phyloP scores from a whole-genome alignment of 2,797 vertebrate species.

The Catamblyrhynchus diadema region DNA sequence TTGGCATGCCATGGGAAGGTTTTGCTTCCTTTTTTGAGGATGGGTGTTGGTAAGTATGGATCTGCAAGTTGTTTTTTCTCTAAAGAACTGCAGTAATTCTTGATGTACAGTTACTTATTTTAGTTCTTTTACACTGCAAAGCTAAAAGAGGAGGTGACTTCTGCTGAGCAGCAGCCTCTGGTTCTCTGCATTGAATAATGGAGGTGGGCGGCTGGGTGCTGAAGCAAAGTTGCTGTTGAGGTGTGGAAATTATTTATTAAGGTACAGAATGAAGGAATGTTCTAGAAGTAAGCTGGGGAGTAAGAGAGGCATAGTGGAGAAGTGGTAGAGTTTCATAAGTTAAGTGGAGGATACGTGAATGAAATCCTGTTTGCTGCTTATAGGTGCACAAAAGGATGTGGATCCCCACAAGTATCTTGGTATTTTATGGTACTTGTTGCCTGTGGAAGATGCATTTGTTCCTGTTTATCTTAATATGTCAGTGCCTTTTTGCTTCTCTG shows the following conservation, averaged over 20 bases:
- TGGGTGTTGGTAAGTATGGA: rapidly evolving
- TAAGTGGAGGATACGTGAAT: neutral
- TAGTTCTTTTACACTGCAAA: neutral
- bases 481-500: neutral
- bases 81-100: rapidly evolving
- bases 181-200: neutral
- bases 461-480: neutral
- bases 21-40: neutral
- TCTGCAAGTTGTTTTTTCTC: rapidly evolving
- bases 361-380: neutral
- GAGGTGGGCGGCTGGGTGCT: neutral
- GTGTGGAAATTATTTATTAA: neutral
- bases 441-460: neutral
- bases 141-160: neutral
- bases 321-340: neutral
- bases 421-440: neutral
- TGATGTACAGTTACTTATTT: neutral
- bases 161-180: neutral
- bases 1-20: neutral
- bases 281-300: neutral
- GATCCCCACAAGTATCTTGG: rapidly evolving
- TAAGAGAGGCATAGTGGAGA: neutral
- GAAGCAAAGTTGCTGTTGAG: neutral
- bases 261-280: neutral
- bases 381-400: neutral